These are phyloP conservation scores for Watsonalla cultraria DNA, from an alignment of 2,888 invertebrate species.

Conservation along the genomic window DNA sequence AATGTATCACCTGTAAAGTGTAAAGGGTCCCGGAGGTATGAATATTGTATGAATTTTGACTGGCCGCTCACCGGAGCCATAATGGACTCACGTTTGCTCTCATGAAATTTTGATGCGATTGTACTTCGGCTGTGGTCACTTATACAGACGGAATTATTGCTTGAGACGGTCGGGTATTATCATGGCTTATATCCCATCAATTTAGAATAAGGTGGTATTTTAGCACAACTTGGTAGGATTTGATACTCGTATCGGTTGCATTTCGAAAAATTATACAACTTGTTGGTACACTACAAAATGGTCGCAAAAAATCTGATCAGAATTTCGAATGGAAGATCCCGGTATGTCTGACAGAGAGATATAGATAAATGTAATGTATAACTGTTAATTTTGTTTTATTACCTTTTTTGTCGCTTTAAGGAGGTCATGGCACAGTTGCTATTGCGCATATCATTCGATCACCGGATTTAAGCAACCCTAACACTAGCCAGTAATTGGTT, in stretches of 20 bases:
- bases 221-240: background rate
- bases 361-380: too few relatives aligned
- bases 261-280: too few relatives aligned
- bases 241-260: too few relatives aligned
- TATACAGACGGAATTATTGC: constrained; percentile 16
- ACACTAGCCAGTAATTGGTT: too few relatives aligned
- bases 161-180: background rate
- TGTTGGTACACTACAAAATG: background rate
- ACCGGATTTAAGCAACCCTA: too few relatives aligned
- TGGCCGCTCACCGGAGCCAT: constrained; percentile 25
- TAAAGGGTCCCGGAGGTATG: constrained; percentile 15
- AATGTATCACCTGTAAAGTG: constrained; percentile 19
- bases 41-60: constrained; percentile 40
- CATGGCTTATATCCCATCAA: background rate
- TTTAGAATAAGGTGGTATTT: background rate
- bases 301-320: too few relatives aligned
- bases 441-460: too few relatives aligned
- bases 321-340: too few relatives aligned
- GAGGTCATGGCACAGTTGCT: too few relatives aligned
- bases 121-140: constrained; percentile 12
- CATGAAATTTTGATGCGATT: constrained; percentile 34
- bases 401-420: too few relatives aligned
- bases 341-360: too few relatives aligned
- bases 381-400: too few relatives aligned
- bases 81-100: constrained; percentile 25